These are phyloP conservation scores for Drosophila saltans DNA, from an alignment of 1,140 invertebrate genomes.

Conservation along the genomic window DNA sequence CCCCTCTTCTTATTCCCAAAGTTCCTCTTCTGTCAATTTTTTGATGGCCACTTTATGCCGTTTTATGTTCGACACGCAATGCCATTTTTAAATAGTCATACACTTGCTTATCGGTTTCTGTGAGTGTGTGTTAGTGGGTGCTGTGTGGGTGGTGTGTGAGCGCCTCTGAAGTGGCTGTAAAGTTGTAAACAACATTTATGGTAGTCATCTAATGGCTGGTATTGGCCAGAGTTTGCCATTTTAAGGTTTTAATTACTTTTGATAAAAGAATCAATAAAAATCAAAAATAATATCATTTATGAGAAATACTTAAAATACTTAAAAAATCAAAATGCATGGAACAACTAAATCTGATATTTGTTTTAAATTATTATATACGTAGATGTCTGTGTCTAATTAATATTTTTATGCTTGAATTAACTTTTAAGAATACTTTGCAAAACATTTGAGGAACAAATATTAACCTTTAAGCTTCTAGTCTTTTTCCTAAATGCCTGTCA, in stretches of 20 bases:
- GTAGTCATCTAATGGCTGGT: background rate
- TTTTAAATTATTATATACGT: no score
- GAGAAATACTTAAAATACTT: background rate
- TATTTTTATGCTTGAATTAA: no score
- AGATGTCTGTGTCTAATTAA: no score
- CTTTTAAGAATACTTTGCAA: no score
- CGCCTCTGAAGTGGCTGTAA: slow-evolving; percentile 40
- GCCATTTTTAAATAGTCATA: slow-evolving; percentile 57
- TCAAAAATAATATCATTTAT: no score
- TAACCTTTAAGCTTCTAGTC: no score
- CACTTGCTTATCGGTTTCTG: slow-evolving; percentile 55
- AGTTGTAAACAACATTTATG: slow-evolving; percentile 31
- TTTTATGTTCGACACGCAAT: slow-evolving; percentile 64
- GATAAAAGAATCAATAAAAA: no score
- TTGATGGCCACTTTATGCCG: slow-evolving; percentile 69
- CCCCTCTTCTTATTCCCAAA: background rate
- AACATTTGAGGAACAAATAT: no score
- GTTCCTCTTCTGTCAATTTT: slow-evolving; percentile 56
- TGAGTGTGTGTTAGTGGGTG: background rate
- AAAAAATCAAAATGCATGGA: background rate
- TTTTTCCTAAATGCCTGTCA: no score
- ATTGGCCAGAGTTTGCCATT: background rate
- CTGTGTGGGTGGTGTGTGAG: background rate
- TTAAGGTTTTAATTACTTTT: background rate
- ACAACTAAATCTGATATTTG: no score